Conservation (phyloP, 2,797 vertebrate species). For the Lithobates sylvaticus region DNA sequence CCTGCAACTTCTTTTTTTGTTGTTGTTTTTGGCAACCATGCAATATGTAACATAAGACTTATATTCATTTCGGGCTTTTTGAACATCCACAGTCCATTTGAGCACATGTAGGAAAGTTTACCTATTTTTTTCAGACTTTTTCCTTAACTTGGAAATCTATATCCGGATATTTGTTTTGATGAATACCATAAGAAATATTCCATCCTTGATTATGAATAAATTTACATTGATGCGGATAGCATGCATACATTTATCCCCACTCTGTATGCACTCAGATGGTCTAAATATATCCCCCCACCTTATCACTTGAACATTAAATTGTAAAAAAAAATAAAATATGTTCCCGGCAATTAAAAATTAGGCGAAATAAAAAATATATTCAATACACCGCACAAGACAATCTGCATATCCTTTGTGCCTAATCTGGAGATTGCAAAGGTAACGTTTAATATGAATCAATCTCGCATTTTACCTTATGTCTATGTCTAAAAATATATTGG, state of each 20-base stretch:
- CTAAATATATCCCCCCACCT: constrained; percentile 73
- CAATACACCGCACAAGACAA: constrained; percentile 50
- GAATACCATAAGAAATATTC: constrained; percentile 86
- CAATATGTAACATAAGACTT: neutral
- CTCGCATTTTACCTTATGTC: constrained; percentile 57
- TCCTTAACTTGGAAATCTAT: constrained; percentile 81
- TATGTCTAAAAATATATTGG: constrained; percentile 61
- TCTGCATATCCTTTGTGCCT: constrained; percentile 57
- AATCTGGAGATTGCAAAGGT: constrained; percentile 62
- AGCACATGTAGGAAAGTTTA: constrained; percentile 64
- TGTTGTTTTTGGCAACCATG: too few species aligned
- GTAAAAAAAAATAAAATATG: constrained; percentile 39
- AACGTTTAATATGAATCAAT: constrained; percentile 56
- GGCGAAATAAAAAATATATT: constrained; percentile 51
- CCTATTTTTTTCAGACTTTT: constrained; percentile 76
- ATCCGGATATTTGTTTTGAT: constrained; percentile 86
- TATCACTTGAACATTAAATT: constrained; percentile 55
- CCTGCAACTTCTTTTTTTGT: too few species aligned
- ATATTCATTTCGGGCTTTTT: constrained; percentile 34
- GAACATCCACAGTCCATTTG: constrained; percentile 56
- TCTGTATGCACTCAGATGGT: constrained; percentile 81
- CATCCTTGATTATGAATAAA: constrained; percentile 88
- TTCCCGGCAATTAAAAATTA: constrained; percentile 60
- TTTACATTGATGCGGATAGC: constrained; percentile 86
- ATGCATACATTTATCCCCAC: constrained; percentile 81